Evolutionary conservation across 1,140 invertebrate genomes (phyloP), one percentile per base, ranked within the genome.

Genomic region (Cyclargus thomasi): DNA sequence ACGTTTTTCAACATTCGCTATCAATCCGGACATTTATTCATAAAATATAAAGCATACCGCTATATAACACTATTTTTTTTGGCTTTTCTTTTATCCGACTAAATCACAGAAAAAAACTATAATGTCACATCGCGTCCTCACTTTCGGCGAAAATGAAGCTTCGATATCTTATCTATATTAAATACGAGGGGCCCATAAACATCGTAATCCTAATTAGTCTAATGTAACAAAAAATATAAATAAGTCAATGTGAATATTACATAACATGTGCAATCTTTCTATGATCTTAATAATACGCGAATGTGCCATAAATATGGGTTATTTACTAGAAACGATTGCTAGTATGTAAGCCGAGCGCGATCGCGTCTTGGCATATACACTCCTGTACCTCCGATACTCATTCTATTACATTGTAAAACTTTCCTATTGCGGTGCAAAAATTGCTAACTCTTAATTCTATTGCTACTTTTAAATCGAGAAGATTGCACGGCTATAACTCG

Each of bases 191-290:
- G 72, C 64, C 71, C 74, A 72, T 73, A 71, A 77, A 79, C 74
- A 78, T 82, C 66, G 67, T 71, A 73, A 82, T 69, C 70, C 80
- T 87, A 88, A 80, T 83, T 89, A 73, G 62, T 79, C 83, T 87
- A 86, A 79, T 78, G 72, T 86, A 88, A 88, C 84, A 87, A 83
- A 90, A 88, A 86, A 87, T 86, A 88, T 90, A 87, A 84, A 85
- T 87, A 83, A 86, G 79, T 85, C 79, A 75, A 83, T 81, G 87
- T 90, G 87, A 81, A 83, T 71, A 76, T 86, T 85, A 83, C 79
- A 80, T 89, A 90, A 90, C 87, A 90, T 79, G 87, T 90, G 87
- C 87, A 80, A 76, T 85, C 67, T 81, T 82, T 79, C 76, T 83
- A 82, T 83, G 75, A 79, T 78, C 72, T 82, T 82, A 83, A 73